Percentiles rank a stretch among this genome's conserved stretches.
phyloP scores from a whole-genome alignment of 2,113 vertebrate species.

The Galbula dea region DNA sequence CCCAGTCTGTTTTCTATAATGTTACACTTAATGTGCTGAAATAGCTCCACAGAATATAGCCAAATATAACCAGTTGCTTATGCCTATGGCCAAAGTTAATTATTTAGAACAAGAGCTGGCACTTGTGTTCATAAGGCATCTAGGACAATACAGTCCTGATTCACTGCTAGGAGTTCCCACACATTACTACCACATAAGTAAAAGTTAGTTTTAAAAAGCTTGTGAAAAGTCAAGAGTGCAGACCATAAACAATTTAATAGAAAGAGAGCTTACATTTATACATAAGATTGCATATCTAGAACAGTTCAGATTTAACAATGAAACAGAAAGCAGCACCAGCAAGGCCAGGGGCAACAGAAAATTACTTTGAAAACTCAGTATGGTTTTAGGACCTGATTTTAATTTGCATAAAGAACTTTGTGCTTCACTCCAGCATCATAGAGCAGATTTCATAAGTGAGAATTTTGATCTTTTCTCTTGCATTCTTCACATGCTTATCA shows the following conservation, averaged over 20 bases:
- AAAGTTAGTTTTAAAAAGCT: background rate
- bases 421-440: background rate
- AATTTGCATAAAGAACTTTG: background rate
- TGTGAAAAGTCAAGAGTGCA: background rate
- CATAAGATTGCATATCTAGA: background rate
- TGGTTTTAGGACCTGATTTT: background rate
- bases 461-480: background rate
- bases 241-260: background rate
- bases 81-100: background rate
- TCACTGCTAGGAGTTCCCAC: background rate
- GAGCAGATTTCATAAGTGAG: background rate
- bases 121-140: background rate
- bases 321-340: background rate
- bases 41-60: background rate
- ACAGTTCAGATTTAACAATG: background rate
- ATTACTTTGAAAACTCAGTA: background rate
- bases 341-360: background rate
- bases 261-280: background rate
- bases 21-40: background rate
- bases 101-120: background rate
- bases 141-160: background rate
- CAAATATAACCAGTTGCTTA: background rate
- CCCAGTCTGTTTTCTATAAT: background rate
- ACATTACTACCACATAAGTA: background rate
- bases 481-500: background rate